These are phyloP conservation scores for Microcebus murinus DNA, from an alignment of 2,113 vertebrate species.

Conservation along the genomic window DNA sequence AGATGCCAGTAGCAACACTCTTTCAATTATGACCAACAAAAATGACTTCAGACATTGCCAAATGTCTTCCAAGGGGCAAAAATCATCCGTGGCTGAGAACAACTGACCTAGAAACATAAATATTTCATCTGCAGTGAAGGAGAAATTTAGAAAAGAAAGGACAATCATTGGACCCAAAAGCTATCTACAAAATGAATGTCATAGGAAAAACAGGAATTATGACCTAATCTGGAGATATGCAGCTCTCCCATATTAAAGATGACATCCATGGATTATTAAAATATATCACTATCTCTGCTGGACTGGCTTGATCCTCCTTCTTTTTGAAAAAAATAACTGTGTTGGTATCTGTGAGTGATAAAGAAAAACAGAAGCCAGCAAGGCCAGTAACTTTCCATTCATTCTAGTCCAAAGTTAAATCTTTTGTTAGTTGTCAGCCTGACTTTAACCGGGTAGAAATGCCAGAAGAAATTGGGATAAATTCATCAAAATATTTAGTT, in stretches of 20 bases:
- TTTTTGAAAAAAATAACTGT: not conserved
- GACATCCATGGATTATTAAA: not conserved
- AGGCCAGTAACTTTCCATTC: not conserved
- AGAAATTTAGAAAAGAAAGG: constrained; percentile 1
- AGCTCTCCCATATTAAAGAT: not conserved
- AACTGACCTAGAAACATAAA: not conserved
- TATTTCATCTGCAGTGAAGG: not conserved
- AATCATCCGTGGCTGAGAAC: not conserved
- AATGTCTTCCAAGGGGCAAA: not conserved
- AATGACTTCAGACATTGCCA: not conserved
- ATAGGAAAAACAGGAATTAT: not conserved
- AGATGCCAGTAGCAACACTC: not conserved
- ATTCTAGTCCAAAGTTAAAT: not conserved
- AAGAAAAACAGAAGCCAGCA: not conserved
- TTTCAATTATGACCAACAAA: not conserved
- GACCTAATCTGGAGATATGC: not conserved
- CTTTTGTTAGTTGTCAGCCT: not conserved
- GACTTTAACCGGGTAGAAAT: not conserved
- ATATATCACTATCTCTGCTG: not conserved
- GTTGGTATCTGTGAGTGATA: not conserved
- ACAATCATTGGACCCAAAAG: not conserved
- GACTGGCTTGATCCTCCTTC: not conserved
- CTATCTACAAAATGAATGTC: not conserved
- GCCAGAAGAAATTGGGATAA: not conserved
- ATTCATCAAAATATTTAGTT: not conserved